phyloP scores from a whole-genome alignment of 2,888 invertebrate species.

The Caradrina kadenii region DNA sequence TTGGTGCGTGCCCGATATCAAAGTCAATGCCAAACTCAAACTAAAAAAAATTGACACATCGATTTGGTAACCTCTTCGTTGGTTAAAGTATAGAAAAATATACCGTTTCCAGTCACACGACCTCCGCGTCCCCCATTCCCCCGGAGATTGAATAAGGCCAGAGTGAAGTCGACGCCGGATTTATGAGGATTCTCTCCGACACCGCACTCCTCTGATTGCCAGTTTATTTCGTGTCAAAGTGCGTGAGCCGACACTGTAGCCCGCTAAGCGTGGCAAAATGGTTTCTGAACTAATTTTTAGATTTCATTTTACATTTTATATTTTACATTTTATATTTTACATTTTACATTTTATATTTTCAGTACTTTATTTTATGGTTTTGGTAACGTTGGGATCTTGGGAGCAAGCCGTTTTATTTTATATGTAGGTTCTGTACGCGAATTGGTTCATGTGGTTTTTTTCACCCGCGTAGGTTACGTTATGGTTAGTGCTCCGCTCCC shows the following conservation, averaged over 20 bases:
- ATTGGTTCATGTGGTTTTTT: too few relatives aligned
- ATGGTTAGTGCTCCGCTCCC: too few relatives aligned
- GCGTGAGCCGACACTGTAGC: conserved; percentile 74
- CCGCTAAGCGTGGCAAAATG: conserved; percentile 46
- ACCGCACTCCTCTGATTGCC: conserved; percentile 87
- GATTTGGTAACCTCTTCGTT: too few relatives aligned
- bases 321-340: conserved; percentile 41
- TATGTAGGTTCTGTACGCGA: too few relatives aligned
- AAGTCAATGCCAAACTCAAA: too few relatives aligned
- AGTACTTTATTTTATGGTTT: conserved; percentile 18
- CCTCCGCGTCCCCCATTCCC: conserved; percentile 68
- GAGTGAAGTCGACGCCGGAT: conserved; percentile 85
- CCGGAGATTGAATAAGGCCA: conserved; percentile 88
- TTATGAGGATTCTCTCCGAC: conserved; percentile 87
- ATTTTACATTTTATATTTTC: conserved; percentile 7
- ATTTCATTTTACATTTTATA: conserved; percentile 9
- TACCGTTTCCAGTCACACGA: conserved; percentile 64
- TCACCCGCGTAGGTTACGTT: too few relatives aligned
- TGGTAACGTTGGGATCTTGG: neutral
- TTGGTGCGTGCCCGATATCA: too few relatives aligned
- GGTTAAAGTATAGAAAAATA: neutral
- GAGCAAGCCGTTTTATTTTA: too few relatives aligned
- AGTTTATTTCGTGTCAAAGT: conserved; percentile 87
- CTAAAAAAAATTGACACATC: too few relatives aligned
- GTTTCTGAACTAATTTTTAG: conserved; percentile 44